Evolutionary conservation across 2,797 vertebrate species (phyloP), one percentile per base, ranked within the genome.

Genomic region (Enteromius anoplus): DNA sequence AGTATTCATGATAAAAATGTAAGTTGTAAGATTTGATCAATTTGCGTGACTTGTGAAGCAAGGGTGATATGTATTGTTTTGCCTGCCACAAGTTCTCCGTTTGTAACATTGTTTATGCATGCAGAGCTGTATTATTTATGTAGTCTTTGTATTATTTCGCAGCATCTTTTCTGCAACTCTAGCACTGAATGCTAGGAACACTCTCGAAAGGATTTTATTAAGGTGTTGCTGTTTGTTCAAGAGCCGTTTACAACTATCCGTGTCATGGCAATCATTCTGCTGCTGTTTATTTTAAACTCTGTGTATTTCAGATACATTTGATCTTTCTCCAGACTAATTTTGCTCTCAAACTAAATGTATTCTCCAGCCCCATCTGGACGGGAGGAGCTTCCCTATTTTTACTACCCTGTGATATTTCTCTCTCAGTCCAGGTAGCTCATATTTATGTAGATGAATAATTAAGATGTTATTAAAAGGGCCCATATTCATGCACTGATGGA

Each of bases 401-500:
- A 65, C 49, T 21, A 62, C 37, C 78, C 83, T 40, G 51, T 64
- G 66, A 73, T 78, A 78, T 58, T 75, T 62, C n/a, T 73, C 78
- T 66, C 86, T 82, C 89, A 88, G 92, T 93, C 88, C 92, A 92
- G 90, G 93, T 93, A 93, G 93, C 75, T 92, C 84, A 93, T 95
- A 93, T 95, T 94, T 94, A 93, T 94, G 93, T 87, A 62, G 88
- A 92, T 95, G 87, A 95, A 95, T 95, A 94, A 95, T 95, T 92
- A 77, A 95, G 84, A 84, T 85, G 92, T 87, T 94, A 93, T 95
- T 94, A 93, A 92, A 94, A 94, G 92, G 91, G 89, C 82, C 80
- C 88, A 91, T 90, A 89, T 77, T 92, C 92, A 91, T 91, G 89
- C 92, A 92, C 88, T 93, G 92, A 94, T 94, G 94, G 93, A 94